These are phyloP conservation scores for Lacerta agilis DNA, from an alignment of 2,797 vertebrate genomes.

Conservation along the genomic window DNA sequence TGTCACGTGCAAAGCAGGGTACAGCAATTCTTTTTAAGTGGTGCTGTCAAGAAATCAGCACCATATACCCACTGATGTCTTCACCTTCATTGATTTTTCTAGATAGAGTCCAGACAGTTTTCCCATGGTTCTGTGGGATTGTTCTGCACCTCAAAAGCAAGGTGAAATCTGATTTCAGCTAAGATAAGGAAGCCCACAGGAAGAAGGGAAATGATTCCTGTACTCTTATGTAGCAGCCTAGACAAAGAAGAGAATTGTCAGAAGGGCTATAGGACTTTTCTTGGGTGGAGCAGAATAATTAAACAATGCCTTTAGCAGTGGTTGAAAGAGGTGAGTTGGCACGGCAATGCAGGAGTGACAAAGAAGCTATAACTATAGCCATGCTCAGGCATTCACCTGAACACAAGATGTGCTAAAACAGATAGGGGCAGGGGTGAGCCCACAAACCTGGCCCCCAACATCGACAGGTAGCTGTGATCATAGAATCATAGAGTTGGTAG, in stretches of 20 bases:
- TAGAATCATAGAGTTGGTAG: no score
- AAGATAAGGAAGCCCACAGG: not conserved
- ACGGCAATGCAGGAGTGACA: no score
- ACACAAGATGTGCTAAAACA: no score
- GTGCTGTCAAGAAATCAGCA: constrained; percentile 59
- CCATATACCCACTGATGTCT: constrained; percentile 56
- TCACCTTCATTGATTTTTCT: constrained; percentile 30
- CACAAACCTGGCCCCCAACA: no score
- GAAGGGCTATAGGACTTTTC: not conserved
- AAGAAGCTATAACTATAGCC: no score
- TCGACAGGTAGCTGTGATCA: no score
- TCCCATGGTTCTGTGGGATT: not conserved
- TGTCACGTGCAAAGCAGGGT: constrained; percentile 45
- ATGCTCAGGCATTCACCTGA: no score
- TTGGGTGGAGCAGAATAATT: no score
- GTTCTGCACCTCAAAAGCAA: not conserved
- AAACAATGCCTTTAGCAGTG: no score
- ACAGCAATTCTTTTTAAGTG: constrained; percentile 42
- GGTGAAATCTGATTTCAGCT: not conserved
- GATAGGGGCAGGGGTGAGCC: no score
- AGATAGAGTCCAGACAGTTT: constrained; percentile 37
- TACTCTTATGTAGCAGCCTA: not conserved
- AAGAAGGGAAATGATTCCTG: not conserved
- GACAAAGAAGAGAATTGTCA: not conserved
- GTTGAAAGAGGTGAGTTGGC: no score